Percentiles rank a stretch among this genome's conserved stretches.
Evolutionary conservation across 1,140 invertebrate genomes (phyloP).

Genomic region (Drosophila pruinosa): DNA sequence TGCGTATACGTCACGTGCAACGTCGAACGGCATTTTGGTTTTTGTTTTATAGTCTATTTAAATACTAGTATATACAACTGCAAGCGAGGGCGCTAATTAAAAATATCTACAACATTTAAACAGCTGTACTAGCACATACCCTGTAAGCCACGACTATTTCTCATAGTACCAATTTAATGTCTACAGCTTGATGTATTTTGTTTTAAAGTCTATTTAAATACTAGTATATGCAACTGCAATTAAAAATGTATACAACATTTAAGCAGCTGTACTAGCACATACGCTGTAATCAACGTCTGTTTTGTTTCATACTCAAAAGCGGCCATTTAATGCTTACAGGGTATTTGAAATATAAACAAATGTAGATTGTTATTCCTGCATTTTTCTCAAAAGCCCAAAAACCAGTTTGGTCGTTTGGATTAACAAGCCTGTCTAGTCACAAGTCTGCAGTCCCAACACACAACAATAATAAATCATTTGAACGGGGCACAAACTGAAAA

Average conservation of each 20-base stretch:
- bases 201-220: neutral
- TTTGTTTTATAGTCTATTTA: conserved; percentile 1
- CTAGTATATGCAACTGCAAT: neutral
- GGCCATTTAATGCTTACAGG: neutral
- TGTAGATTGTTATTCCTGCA: conserved; percentile 17
- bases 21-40: neutral
- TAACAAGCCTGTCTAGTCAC: conserved; percentile 46
- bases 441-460: conserved; percentile 16
- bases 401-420: conserved; percentile 44
- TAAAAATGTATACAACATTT: neutral
- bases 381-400: conserved; percentile 40
- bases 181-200: too few species aligned
- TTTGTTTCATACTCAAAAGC: too few species aligned
- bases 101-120: neutral
- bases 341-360: conserved; percentile 12
- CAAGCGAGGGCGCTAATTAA: neutral
- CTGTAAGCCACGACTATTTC: neutral
- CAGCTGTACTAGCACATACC: neutral
- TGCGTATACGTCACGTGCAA: conserved; percentile 70
- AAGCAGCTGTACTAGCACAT: neutral
- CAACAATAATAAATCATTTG: conserved; percentile 40
- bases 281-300: neutral
- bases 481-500: conserved; percentile 42
- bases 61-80: neutral
- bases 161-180: neutral